A percentile compares a stretch with the other conserved stretches of the same genome.
These are phyloP conservation scores for Eupeodes luniger DNA, from an alignment of 2,888 invertebrate species.

Conservation along the genomic window DNA sequence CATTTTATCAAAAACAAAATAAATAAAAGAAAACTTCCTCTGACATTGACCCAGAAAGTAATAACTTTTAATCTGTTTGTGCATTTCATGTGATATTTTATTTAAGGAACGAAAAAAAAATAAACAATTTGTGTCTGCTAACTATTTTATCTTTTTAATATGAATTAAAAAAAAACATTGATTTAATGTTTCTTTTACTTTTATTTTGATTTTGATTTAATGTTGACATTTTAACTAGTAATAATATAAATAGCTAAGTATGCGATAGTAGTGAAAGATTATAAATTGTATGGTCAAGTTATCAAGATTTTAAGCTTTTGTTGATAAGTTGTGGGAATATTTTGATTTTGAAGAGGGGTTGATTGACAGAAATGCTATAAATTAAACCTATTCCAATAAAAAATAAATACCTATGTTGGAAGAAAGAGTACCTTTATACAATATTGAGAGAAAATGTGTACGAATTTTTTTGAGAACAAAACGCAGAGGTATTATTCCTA, in stretches of 20 bases:
- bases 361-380: too few species aligned
- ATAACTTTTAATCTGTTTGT: background rate
- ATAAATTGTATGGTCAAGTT: background rate
- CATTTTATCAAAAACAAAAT: background rate
- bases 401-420: too few species aligned
- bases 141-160: background rate
- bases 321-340: background rate
- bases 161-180: background rate
- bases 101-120: background rate
- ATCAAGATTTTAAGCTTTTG: background rate
- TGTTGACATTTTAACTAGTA: background rate
- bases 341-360: background rate
- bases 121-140: background rate
- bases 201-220: background rate
- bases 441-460: too few species aligned
- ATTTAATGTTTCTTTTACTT: background rate
- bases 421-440: too few species aligned
- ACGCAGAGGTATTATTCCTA: too few species aligned
- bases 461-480: too few species aligned
- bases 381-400: too few species aligned
- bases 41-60: constrained; percentile 22
- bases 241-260: background rate
- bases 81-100: background rate
- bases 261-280: background rate
- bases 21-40: background rate